Evolutionary conservation across 2,888 invertebrate species (phyloP).

Genomic region (Meghimatium bilineatum): DNA sequence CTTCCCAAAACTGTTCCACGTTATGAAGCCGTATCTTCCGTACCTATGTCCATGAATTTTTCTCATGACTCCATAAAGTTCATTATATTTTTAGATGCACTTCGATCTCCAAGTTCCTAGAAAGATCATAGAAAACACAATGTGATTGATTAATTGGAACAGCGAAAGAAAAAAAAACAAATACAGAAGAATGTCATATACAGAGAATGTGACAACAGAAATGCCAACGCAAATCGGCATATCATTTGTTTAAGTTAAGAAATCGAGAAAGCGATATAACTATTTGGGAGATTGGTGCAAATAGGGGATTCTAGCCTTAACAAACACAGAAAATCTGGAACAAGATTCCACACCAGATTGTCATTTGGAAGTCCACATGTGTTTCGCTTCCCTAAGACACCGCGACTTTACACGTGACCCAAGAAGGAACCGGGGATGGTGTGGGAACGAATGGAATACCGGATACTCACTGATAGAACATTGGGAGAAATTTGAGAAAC

Average conservation of each 20-base stretch:
- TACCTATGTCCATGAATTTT: too few relatives aligned
- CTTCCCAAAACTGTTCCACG: too few relatives aligned
- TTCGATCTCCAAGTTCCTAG: too few relatives aligned
- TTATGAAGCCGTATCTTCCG: too few relatives aligned
- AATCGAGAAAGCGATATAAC: neutral
- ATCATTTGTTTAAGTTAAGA: neutral
- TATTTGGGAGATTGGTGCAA: neutral
- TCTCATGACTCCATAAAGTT: too few relatives aligned
- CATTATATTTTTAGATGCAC: too few relatives aligned
- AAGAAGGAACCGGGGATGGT: neutral
- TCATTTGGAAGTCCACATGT: slow-evolving; percentile 30
- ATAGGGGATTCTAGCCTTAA: neutral
- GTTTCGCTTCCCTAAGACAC: slow-evolving; percentile 32
- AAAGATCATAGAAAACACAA: too few relatives aligned
- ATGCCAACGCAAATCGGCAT: neutral
- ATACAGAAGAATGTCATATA: neutral
- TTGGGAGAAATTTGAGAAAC: neutral
- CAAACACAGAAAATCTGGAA: slow-evolving; percentile 4
- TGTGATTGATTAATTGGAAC: neutral
- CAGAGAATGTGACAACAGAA: neutral
- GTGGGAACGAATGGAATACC: neutral
- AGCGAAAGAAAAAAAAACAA: neutral
- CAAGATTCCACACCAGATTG: neutral
- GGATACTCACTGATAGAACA: neutral
- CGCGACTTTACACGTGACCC: neutral